Conservation (phyloP, 2,888 invertebrate genomes). For the Leptinotarsa juncta region DNA sequence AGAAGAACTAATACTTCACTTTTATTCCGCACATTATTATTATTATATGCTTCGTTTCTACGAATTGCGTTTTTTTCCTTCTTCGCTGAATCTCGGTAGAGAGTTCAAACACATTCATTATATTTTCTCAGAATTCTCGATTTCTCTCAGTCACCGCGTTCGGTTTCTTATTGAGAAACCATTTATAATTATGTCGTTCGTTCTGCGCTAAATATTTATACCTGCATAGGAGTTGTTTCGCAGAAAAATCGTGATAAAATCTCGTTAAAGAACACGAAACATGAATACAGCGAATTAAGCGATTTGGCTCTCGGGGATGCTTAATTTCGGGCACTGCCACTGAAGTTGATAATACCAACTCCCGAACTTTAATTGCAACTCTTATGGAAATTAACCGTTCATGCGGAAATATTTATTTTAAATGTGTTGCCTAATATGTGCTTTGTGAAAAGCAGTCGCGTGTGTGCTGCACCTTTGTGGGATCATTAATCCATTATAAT, state of each 20-base stretch:
- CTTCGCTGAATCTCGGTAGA: too few relatives aligned
- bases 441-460: constrained; percentile 28
- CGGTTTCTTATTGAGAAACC: constrained; percentile 10
- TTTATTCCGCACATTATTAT: too few relatives aligned
- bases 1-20: too few relatives aligned
- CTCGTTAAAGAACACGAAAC: constrained; percentile 26
- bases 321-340: constrained; percentile 17
- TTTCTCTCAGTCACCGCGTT: not conserved
- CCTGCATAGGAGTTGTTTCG: constrained; percentile 12
- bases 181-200: constrained; percentile 10
- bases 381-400: constrained; percentile 15
- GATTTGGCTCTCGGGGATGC: constrained; percentile 26
- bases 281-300: constrained; percentile 23
- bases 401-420: constrained; percentile 9
- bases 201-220: constrained; percentile 13
- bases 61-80: too few relatives aligned
- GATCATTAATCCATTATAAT: constrained; percentile 27
- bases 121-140: not conserved
- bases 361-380: constrained; percentile 15
- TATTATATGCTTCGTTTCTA: too few relatives aligned
- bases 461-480: constrained; percentile 23
- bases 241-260: constrained; percentile 24
- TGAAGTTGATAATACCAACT: constrained; percentile 18
- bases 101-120: not conserved
- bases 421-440: constrained; percentile 18